These are phyloP conservation scores for Acipenser transmontanus DNA, from an alignment of 2,797 vertebrate species.

Conservation along the genomic window DNA sequence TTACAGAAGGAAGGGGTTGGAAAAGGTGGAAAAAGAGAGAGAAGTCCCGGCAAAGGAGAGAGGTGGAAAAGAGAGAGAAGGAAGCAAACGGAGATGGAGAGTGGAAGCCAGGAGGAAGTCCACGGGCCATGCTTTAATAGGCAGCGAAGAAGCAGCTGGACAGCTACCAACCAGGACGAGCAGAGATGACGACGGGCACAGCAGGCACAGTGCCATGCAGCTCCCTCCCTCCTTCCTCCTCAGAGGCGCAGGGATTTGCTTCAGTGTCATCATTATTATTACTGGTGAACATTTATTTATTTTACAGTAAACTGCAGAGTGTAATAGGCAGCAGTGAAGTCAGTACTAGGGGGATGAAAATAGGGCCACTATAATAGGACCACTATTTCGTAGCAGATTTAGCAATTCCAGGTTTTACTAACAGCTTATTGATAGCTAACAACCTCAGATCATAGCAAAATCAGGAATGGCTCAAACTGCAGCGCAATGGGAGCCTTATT, in stretches of 20 bases:
- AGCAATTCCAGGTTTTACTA: too few relatives aligned
- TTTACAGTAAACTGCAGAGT: too few relatives aligned
- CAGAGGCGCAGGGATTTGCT: not conserved
- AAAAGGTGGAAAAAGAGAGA: constrained; percentile 11
- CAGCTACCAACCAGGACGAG: constrained; percentile 52
- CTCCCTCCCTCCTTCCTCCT: constrained; percentile 29
- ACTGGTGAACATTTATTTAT: not conserved
- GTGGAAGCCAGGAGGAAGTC: constrained; percentile 48
- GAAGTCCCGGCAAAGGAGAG: not conserved
- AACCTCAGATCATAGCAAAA: too few relatives aligned
- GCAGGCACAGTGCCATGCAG: constrained; percentile 47
- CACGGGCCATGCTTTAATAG: constrained; percentile 60
- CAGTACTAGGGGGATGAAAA: too few relatives aligned
- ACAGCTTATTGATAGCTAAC: too few relatives aligned
- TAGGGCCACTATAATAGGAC: too few relatives aligned
- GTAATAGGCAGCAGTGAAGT: too few relatives aligned
- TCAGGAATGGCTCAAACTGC: too few relatives aligned
- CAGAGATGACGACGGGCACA: constrained; percentile 50
- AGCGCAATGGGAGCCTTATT: too few relatives aligned
- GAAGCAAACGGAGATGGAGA: constrained; percentile 20
- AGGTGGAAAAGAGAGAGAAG: not conserved
- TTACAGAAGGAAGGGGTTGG: constrained; percentile 21
- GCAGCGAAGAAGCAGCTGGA: constrained; percentile 55
- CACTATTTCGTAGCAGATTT: too few relatives aligned
- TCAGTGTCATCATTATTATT: not conserved